Base-by-base conservation (phyloP, 2,113 vertebrate species). In the Smithornis capensis region DNA sequence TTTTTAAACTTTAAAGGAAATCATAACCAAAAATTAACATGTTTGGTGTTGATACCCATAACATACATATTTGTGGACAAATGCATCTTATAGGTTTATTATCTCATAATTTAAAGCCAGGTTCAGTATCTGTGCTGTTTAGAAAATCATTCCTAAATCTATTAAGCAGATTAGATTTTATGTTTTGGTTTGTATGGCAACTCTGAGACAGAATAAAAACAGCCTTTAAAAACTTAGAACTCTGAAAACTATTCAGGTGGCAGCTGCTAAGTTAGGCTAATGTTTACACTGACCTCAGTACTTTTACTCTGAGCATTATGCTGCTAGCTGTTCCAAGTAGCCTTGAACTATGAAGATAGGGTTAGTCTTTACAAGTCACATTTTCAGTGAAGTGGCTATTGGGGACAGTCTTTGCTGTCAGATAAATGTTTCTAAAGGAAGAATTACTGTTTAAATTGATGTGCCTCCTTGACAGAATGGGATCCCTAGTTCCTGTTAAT, bases 371-470 rank as follows among this genome's bases (percentile, higher is more conserved):
- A 98, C 97, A 97, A 98, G 98, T 97, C 96, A 96, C 94, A 97
- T 97, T 97, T 98, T 97, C 96, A 97, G 97, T 97, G 98, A 98
- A 98, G 98, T 97, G 98, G 98, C 98, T 98, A 85, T 94, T 98
- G 96, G 97, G 96, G 96, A 97, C 97, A 97, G 95, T 98, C 97
- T 96, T 98, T 93, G 88, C 97, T 95, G 97, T 94, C 98, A 98
- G 96, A 98, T 98, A 98, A 98, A 98, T 98, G 97, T 98, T 98
- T 98, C 98, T 96, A 97, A 98, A 98, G 95, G 96, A 98, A 97
- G 98, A 98, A 98, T 98, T 98, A 97, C 97, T 97, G 97, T 98
- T 98, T 98, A 98, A 96, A 97, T 98, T 97, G 95, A 96, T 95
- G 96, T 94, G 90, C 90, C 96, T 97, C 95, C 95, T 91, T 96